Conservation (phyloP, 2,797 vertebrate species). For the Apodemus agrarius region DNA sequence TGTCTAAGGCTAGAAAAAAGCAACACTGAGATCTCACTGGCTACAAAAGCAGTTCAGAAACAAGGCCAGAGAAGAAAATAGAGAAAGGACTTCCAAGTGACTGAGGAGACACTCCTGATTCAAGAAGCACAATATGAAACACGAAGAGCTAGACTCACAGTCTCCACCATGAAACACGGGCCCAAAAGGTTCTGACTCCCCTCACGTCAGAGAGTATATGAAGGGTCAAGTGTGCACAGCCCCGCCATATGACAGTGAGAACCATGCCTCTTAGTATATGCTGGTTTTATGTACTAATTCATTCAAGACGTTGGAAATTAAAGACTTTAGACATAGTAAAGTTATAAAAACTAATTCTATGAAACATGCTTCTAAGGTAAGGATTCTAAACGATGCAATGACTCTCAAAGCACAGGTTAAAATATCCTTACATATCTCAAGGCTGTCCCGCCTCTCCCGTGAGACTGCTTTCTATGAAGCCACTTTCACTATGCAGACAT, state of each 20-base stretch:
- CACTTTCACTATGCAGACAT: background rate
- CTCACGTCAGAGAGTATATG: background rate
- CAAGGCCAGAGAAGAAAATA: too few relatives aligned
- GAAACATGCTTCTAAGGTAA: background rate
- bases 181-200: background rate
- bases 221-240: background rate
- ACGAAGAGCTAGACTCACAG: background rate
- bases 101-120: fast-evolving
- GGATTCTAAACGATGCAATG: background rate
- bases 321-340: background rate
- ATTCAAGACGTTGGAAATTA: background rate
- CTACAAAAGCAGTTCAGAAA: background rate
- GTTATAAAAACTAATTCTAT: background rate
- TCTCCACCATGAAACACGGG: background rate
- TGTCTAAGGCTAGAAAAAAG: background rate
- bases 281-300: background rate
- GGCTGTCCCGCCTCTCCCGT: background rate
- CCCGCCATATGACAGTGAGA: fast-evolving
- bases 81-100: background rate
- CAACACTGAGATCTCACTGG: background rate
- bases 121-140: background rate
- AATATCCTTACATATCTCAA: background rate
- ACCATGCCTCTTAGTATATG: fast-evolving
- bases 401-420: background rate
- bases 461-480: background rate